Conservation (phyloP, 2,888 invertebrate genomes). For the Spodoptera exigua region DNA sequence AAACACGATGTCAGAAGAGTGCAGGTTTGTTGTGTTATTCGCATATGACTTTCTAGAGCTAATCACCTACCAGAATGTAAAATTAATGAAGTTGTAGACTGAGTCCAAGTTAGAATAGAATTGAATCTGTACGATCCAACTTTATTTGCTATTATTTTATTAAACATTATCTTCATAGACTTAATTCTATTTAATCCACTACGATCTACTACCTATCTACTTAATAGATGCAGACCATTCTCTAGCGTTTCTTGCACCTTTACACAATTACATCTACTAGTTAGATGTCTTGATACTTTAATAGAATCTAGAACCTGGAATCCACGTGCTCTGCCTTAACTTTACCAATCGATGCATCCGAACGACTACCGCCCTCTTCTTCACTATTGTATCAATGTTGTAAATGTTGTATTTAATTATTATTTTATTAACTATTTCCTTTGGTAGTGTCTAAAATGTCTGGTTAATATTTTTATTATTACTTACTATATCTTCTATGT, state of each 20-base stretch:
- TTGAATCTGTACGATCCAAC: slow-evolving; percentile 29
- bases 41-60: slow-evolving; percentile 3
- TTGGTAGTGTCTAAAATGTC: slow-evolving; percentile 64
- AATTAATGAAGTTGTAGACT: slow-evolving; percentile 23
- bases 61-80: slow-evolving; percentile 10
- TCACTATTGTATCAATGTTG: slow-evolving; percentile 89
- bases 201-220: slow-evolving; percentile 54
- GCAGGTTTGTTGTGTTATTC: slow-evolving; percentile 40
- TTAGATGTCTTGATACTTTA: slow-evolving; percentile 53
- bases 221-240: slow-evolving; percentile 72
- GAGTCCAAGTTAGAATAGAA: slow-evolving; percentile 50
- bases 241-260: slow-evolving; percentile 76
- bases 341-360: slow-evolving; percentile 81
- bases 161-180: slow-evolving; percentile 55
- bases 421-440: slow-evolving; percentile 52
- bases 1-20: slow-evolving; percentile 23
- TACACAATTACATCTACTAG: slow-evolving; percentile 64
- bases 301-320: slow-evolving; percentile 58
- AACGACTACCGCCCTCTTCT: slow-evolving; percentile 87
- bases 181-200: slow-evolving; percentile 59
- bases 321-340: slow-evolving; percentile 63
- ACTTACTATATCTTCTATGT: slow-evolving; percentile 39
- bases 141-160: slow-evolving; percentile 44
- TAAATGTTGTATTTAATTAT: slow-evolving; percentile 67
- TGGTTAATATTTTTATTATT: slow-evolving; percentile 49